Evolutionary conservation across 2,797 vertebrate genomes (phyloP), one percentile per base, ranked within the genome.

Genomic region (Calcarius lapponicus): DNA sequence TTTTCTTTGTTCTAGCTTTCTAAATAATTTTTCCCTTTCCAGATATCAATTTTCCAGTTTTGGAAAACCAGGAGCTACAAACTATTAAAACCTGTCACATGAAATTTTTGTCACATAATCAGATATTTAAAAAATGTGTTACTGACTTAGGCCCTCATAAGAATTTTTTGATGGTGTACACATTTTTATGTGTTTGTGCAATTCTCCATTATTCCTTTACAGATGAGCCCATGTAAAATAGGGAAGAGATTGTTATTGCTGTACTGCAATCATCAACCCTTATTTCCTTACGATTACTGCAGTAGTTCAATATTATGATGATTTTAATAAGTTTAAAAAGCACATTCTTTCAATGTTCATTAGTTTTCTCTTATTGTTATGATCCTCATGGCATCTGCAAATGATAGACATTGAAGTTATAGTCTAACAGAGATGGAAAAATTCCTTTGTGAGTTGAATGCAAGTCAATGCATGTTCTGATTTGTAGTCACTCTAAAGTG

Each of bases 301-400:
- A 53, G 54, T 57, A 75, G 78, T 81, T 53, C 70, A 90, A 17
- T 53, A 75, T 86, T 78, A 71, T 32, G 19, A 92, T 60, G 15
- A 82, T 74, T 91, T 90, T 83, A 67, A 48, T 80, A 80, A 79
- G 54, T 81, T 93, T 94, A 25, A 95, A 90, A 93, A 79, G 65
- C 21, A 48, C 21, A 50, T 84, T 88, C 26, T 93, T 91, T 64
- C 69, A 64, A 36, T 95, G 13, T 88, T 93, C 32, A 47, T 80
- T 54, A 65, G 32, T 47, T 90, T 94, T 78, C 40, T 83, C 32
- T 53, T 69, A 40, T 50, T 8, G 1, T 88, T 94, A 83, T 79
- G 65, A 88, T 50, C 38, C 62, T 88, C 42, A 86, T 94, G 80
- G 73, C 66, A 90, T 61, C 60, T 90, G 9, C 21, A 78, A 74